A percentile compares a stretch with the other conserved stretches of the same genome.
Conservation (phyloP, 2,113 vertebrate genomes). For the Tachycineta bicolor region DNA sequence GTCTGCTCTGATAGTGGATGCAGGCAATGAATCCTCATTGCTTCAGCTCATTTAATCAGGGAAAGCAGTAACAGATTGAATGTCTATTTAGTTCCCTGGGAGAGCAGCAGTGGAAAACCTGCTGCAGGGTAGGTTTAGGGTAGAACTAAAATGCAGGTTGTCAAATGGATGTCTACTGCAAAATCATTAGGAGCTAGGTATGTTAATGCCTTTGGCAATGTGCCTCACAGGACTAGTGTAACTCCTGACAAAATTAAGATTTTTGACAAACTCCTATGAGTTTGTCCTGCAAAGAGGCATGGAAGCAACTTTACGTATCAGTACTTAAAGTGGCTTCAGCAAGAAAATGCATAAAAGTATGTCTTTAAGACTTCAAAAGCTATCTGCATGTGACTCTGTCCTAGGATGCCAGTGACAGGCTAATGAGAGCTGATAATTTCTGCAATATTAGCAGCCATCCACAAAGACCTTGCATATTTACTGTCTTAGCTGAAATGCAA, state of each 20-base stretch:
- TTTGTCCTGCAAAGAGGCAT: background rate
- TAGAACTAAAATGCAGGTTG: background rate
- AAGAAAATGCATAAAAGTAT: background rate
- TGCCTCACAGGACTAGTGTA: background rate
- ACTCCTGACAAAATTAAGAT: background rate
- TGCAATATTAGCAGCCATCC: background rate
- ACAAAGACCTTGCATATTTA: background rate
- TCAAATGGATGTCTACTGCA: background rate
- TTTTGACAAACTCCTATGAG: background rate
- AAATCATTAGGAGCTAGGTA: background rate
- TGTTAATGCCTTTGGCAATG: background rate
- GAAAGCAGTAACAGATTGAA: constrained; percentile 12
- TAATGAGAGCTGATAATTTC: background rate
- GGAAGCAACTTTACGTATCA: background rate
- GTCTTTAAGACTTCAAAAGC: background rate
- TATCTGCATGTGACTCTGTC: background rate
- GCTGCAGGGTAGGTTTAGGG: background rate
- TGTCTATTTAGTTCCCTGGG: background rate
- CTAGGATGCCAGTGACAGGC: background rate
- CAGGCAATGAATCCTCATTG: constrained; percentile 30
- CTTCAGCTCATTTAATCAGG: constrained; percentile 40
- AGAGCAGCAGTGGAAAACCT: background rate
- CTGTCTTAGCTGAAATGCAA: background rate
- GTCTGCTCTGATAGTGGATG: constrained; percentile 8
- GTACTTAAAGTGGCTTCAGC: background rate